phyloP scores from a whole-genome alignment of 2,113 vertebrate species.

The Burhinus bistriatus region DNA sequence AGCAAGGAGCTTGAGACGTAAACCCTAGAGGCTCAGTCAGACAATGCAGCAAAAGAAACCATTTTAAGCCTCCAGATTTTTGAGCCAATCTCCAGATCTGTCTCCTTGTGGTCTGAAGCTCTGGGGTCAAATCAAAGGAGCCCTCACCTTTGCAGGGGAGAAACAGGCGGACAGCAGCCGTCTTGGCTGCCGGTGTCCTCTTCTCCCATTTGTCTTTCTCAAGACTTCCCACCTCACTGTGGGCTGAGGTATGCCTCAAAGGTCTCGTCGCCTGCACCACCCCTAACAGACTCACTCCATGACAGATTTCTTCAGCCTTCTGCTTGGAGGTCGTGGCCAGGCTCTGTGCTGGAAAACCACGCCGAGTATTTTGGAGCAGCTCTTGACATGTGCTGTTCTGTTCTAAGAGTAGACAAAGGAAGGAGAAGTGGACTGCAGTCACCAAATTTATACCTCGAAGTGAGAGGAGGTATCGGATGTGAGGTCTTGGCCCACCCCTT shows the following conservation, averaged over 20 bases:
- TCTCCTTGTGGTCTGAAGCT: accelerated
- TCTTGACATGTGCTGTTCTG: not conserved
- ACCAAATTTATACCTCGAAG: not conserved
- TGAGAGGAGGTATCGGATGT: not conserved
- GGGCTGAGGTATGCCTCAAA: not conserved
- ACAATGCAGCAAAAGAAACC: accelerated
- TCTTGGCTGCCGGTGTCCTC: not conserved
- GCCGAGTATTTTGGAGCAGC: accelerated
- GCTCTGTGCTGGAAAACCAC: not conserved
- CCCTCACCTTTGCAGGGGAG: not conserved
- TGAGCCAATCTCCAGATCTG: not conserved
- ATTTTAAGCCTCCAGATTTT: not conserved
- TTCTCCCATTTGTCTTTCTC: not conserved
- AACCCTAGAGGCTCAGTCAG: not conserved
- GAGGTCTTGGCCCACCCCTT: not conserved
- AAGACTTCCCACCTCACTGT: accelerated
- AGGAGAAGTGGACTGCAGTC: not conserved
- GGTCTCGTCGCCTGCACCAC: not conserved
- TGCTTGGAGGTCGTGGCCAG: not conserved
- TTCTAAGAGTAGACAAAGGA: not conserved
- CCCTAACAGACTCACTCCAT: not conserved
- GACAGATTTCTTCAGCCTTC: not conserved
- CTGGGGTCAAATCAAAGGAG: not conserved
- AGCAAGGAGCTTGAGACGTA: not conserved
- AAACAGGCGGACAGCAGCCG: not conserved